Base-by-base conservation (phyloP, 2,888 invertebrate genomes). In the Galerucella nymphaeae region DNA sequence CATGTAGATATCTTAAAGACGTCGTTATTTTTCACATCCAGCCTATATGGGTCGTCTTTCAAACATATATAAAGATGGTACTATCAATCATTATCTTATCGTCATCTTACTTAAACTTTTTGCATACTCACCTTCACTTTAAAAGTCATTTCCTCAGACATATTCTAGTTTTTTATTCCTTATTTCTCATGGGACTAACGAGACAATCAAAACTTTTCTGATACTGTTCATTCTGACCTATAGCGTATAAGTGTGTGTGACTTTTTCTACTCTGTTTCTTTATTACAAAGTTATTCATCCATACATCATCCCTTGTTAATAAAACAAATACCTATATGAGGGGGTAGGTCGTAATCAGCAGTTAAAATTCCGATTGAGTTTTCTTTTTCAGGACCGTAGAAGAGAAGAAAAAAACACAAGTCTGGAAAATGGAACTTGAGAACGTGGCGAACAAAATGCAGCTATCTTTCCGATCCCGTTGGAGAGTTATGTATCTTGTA, bases 401-500 rank as follows among this genome's bases (percentile, higher is more conserved):
- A 20, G 65, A 65, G 57, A 58, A 59, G 53, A 70, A 71, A 64
- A 67, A 41, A 23, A 38, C 1, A 45, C 45, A 45, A 55, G 57
- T 41, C 57, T 70, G 45, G 57, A 72, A 64, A 74, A 76, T 73
- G 55, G 63, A 74, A 74, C 71, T 74, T 53, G 61, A 68, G 72
- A 74, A 73, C 72, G 64, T 71, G 80, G 77, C 80, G 80, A 80
- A 80, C 81, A 77, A 80, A 81, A 83, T 83, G 81, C 80, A 79
- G 78, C 76, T 70, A 75, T 76, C 80, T 84, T 75, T 77, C 80
- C 84, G 84, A 85, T 85, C 85, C 85, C 84, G 79, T 77, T 80
- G 81, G 84, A 85, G 85, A 86, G 85, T 86, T 86, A 86, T 86
- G 85, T 85, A 85, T 85, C 85, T 85, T 84, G 83, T 83, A 85